Percentiles rank a stretch among this genome's conserved stretches.
Evolutionary conservation across 2,797 vertebrate genomes (phyloP).

Genomic region (Odontamblyopus rebecca): DNA sequence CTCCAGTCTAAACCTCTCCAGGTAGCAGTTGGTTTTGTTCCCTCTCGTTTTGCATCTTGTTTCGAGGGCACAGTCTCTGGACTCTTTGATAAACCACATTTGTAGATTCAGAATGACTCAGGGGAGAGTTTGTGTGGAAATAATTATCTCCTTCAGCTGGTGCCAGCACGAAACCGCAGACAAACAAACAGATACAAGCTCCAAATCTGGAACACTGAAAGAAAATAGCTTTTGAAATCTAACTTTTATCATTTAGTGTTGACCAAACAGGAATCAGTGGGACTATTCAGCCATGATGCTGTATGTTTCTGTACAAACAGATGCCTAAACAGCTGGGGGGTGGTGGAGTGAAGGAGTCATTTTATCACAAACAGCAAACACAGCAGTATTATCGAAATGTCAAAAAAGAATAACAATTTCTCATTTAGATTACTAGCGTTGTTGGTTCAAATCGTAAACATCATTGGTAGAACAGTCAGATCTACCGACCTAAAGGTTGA

Average conservation of each 20-base stretch:
- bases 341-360: too few relatives aligned
- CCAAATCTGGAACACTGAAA: not conserved
- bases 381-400: too few relatives aligned
- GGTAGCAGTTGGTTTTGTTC: constrained; percentile 16
- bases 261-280: too few relatives aligned
- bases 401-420: too few relatives aligned
- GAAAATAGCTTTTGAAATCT: not conserved
- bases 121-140: constrained; percentile 74
- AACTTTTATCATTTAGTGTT: not conserved
- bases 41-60: constrained; percentile 19
- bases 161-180: not conserved
- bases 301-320: too few relatives aligned
- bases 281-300: too few relatives aligned
- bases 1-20: constrained; percentile 31
- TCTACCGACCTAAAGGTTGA: too few relatives aligned
- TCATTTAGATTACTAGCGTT: too few relatives aligned
- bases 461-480: too few relatives aligned
- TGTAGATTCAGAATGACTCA: constrained; percentile 60
- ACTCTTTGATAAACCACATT: constrained; percentile 70
- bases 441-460: too few relatives aligned
- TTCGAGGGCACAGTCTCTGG: constrained; percentile 49
- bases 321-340: too few relatives aligned
- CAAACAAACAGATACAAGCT: not conserved
- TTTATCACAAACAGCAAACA: too few relatives aligned
- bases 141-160: constrained; percentile 76